These are phyloP conservation scores for Taphrorychus bicolor DNA, from an alignment of 2,888 invertebrate genomes.

Conservation along the genomic window DNA sequence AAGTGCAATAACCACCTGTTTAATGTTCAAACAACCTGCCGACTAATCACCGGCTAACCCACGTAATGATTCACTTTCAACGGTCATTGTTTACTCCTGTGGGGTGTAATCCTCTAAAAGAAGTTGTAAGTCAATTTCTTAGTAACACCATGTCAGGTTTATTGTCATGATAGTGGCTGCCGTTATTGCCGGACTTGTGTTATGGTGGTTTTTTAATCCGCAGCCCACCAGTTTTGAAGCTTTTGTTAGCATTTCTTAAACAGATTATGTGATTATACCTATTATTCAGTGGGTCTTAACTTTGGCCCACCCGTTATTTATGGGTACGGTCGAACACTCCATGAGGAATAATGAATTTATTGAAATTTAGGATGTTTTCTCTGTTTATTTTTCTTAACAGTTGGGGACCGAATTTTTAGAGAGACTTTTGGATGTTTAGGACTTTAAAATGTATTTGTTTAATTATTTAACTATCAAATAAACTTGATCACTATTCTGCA, in stretches of 20 bases:
- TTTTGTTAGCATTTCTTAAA: not conserved
- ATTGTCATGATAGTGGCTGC: not conserved
- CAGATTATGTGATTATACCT: not conserved
- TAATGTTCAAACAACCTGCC: not conserved
- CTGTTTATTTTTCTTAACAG: too few species aligned
- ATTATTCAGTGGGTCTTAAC: not conserved
- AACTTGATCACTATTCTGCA: too few species aligned
- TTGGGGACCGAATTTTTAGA: too few species aligned
- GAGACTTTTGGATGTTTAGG: too few species aligned
- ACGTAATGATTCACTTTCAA: not conserved
- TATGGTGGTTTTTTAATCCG: not conserved
- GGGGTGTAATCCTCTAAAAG: not conserved
- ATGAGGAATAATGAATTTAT: too few species aligned
- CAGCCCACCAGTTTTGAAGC: not conserved
- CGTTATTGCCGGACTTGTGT: not conserved
- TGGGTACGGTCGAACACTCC: not conserved
- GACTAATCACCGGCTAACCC: not conserved
- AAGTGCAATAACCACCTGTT: too few species aligned
- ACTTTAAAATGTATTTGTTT: too few species aligned
- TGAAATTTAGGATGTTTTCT: too few species aligned
- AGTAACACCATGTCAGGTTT: not conserved
- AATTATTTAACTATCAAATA: too few species aligned
- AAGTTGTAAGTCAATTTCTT: not conserved
- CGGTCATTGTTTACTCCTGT: not conserved
- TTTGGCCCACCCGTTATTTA: constrained; percentile 1